phyloP scores from a whole-genome alignment of 1,140 invertebrate species.

The Pseudobourletiella spinata region DNA sequence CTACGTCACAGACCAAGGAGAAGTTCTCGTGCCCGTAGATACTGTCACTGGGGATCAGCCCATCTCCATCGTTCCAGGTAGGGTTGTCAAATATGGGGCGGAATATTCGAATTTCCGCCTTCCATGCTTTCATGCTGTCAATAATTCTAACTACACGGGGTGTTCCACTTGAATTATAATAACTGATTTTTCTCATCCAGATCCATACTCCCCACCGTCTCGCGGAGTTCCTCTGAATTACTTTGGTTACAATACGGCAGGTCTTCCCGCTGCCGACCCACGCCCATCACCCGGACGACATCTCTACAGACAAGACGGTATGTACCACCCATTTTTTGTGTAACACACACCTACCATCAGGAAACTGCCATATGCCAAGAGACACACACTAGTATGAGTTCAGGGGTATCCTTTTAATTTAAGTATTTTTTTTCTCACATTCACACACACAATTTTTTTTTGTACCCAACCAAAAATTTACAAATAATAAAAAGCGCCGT shows the following conservation, averaged over 20 bases:
- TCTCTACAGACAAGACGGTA: slow-evolving; percentile 20
- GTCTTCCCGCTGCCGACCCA: neutral
- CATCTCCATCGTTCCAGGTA: slow-evolving; percentile 35
- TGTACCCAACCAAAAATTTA: no score
- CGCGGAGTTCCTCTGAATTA: slow-evolving; percentile 19
- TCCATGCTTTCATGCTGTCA: neutral
- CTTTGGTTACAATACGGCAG: neutral
- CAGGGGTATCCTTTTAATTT: no score
- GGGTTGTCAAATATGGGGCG: no score
- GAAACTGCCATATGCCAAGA: neutral
- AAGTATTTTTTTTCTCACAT: no score
- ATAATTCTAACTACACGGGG: neutral
- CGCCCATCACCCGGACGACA: neutral
- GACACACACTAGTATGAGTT: no score
- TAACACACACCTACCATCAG: neutral
- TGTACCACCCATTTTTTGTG: slow-evolving; percentile 2
- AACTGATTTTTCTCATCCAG: slow-evolving; percentile 7
- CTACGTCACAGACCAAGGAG: slow-evolving; percentile 36
- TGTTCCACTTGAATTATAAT: neutral
- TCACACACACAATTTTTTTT: no score
- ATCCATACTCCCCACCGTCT: slow-evolving; percentile 26
- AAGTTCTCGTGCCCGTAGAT: slow-evolving; percentile 34
- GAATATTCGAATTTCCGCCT: neutral
- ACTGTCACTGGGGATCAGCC: slow-evolving; percentile 34
- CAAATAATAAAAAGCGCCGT: no score